These are phyloP conservation scores for Eublepharis macularius DNA, from an alignment of 2,113 vertebrate species.

Conservation along the genomic window DNA sequence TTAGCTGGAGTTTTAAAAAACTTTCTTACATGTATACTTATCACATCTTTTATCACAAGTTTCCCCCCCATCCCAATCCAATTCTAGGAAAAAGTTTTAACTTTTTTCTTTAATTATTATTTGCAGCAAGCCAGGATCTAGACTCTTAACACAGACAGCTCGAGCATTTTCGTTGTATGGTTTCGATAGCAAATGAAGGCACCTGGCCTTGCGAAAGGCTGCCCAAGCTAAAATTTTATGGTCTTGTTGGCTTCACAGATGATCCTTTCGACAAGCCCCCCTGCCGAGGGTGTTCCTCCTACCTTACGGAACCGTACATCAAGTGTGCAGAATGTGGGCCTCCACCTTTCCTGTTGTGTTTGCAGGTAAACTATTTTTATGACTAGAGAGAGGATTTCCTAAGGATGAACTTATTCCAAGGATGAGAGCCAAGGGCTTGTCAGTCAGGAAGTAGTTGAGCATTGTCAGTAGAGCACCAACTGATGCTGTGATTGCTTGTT, in stretches of 20 bases:
- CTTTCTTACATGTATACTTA: too few relatives aligned
- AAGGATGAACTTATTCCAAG: not conserved
- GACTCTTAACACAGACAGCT: not conserved
- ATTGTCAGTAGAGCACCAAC: too few relatives aligned
- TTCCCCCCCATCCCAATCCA: too few relatives aligned
- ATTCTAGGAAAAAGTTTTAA: not conserved
- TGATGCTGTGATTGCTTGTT: not conserved
- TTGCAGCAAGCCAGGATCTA: conserved; percentile 3
- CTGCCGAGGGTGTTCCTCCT: conserved; percentile 92
- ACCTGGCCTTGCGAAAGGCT: not conserved
- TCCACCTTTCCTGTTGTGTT: conserved; percentile 89
- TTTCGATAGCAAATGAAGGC: not conserved
- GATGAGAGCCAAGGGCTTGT: not conserved
- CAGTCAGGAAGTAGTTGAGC: not conserved
- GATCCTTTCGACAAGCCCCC: conserved; percentile 94
- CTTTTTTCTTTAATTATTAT: not conserved
- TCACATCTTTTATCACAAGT: too few relatives aligned
- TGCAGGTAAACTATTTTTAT: conserved; percentile 83
- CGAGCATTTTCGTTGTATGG: not conserved
- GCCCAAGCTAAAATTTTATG: not conserved
- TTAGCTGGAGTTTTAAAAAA: too few relatives aligned
- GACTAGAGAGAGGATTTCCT: not conserved
- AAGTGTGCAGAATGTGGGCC: conserved; percentile 98
- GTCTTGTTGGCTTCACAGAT: conserved; percentile 69
- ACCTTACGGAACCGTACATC: conserved; percentile 93